These are phyloP conservation scores for Erinaceus europaeus DNA, from an alignment of 2,113 vertebrate species.

Conservation along the genomic window DNA sequence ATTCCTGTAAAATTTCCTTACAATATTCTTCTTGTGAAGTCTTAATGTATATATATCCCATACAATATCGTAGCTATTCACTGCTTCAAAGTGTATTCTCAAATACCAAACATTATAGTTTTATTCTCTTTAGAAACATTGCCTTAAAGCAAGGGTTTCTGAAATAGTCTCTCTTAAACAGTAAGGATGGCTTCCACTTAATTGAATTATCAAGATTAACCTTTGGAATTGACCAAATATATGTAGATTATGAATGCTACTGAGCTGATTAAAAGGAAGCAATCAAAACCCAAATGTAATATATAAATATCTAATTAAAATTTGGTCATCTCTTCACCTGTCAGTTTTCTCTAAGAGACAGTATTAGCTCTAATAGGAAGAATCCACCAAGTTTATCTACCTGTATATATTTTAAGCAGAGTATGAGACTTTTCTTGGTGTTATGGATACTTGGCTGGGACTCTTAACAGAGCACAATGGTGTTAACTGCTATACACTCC, in stretches of 20 bases:
- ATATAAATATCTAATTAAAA: background rate
- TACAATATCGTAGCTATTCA: background rate
- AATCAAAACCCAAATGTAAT: background rate
- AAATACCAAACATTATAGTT: background rate
- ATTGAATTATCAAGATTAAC: background rate
- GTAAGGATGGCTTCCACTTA: background rate
- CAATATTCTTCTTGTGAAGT: background rate
- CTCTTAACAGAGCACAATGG: background rate
- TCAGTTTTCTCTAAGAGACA: background rate
- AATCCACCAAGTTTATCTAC: background rate
- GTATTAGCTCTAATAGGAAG: too few relatives aligned
- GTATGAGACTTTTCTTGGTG: background rate
- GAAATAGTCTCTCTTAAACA: background rate
- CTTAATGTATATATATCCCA: background rate
- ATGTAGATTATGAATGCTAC: background rate
- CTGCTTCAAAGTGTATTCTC: background rate
- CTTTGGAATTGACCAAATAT: background rate
- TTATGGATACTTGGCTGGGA: background rate
- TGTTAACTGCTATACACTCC: background rate
- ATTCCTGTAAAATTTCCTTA: constrained; percentile 1
- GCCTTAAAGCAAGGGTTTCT: background rate
- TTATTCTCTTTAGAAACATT: background rate
- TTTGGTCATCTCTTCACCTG: background rate
- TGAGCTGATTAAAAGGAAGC: background rate
- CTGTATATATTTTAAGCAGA: background rate